A percentile compares a stretch with the other conserved stretches of the same genome.
phyloP scores from a whole-genome alignment of 2,888 invertebrate species.

The Lomographa bimaculata region DNA sequence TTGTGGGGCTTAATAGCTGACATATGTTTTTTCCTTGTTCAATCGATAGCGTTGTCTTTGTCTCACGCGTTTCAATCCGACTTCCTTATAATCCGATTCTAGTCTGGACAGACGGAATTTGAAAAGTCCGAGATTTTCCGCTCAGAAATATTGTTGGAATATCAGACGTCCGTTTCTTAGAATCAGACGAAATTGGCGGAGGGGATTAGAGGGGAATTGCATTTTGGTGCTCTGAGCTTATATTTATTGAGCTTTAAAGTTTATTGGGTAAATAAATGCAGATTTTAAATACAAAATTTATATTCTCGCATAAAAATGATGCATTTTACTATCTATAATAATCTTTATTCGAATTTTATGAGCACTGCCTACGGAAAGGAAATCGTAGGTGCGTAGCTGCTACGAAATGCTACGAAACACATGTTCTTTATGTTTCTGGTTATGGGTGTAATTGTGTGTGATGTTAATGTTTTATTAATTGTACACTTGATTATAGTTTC shows the following conservation, averaged over 20 bases:
- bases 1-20: slow-evolving; percentile 65
- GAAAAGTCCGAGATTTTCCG: slow-evolving; percentile 46
- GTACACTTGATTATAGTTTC: too few species aligned
- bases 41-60: slow-evolving; percentile 36
- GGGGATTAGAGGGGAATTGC: slow-evolving; percentile 40
- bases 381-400: too few species aligned
- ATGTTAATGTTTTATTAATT: too few species aligned
- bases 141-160: slow-evolving; percentile 58
- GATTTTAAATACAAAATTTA: background rate
- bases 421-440: too few species aligned
- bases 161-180: slow-evolving; percentile 54
- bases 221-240: slow-evolving; percentile 23
- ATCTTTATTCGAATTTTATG: too few species aligned
- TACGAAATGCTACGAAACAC: slow-evolving; percentile 2
- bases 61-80: slow-evolving; percentile 61
- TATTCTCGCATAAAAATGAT: background rate
- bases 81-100: slow-evolving; percentile 68
- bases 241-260: slow-evolving; percentile 28
- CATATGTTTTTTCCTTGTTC: slow-evolving; percentile 40
- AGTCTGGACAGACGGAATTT: slow-evolving; percentile 65
- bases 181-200: slow-evolving; percentile 58
- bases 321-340: too few species aligned
- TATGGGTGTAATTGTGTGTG: too few species aligned
- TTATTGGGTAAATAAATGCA: slow-evolving; percentile 6
- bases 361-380: too few species aligned